These are phyloP conservation scores for Cyaniris semiargus DNA, from an alignment of 2,888 invertebrate species.

Conservation along the genomic window DNA sequence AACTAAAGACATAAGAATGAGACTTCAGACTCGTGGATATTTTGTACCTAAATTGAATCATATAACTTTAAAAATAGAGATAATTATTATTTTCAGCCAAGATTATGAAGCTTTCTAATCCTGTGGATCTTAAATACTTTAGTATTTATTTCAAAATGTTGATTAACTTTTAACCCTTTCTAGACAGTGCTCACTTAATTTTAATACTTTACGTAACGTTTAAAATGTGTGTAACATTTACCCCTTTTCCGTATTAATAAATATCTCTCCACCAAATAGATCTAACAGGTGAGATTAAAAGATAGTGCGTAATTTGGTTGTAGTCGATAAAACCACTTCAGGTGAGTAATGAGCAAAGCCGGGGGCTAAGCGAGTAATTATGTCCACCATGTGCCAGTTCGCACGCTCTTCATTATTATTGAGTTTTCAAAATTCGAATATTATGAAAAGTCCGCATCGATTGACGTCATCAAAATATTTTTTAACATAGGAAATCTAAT, in stretches of 20 bases:
- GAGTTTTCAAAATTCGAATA: constrained; percentile 56
- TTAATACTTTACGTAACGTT: too few relatives aligned
- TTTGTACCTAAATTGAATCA: not conserved
- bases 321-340: constrained; percentile 60
- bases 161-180: too few relatives aligned
- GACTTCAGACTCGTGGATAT: not conserved
- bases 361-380: constrained; percentile 62
- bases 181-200: too few relatives aligned
- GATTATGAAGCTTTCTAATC: too few relatives aligned
- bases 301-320: constrained; percentile 58
- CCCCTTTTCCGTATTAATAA: not conserved
- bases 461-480: not conserved
- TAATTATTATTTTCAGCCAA: too few relatives aligned
- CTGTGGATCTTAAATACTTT: too few relatives aligned
- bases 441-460: constrained; percentile 56
- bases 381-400: constrained; percentile 58
- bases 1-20: not conserved
- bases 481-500: too few relatives aligned
- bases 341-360: constrained; percentile 72
- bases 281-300: constrained; percentile 44
- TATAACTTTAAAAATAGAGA: not conserved
- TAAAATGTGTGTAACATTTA: not conserved
- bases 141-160: too few relatives aligned
- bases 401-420: constrained; percentile 67
- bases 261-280: constrained; percentile 25